These are phyloP conservation scores for Takifugu rubripes DNA, from an alignment of 2,797 vertebrate species.

Conservation along the genomic window DNA sequence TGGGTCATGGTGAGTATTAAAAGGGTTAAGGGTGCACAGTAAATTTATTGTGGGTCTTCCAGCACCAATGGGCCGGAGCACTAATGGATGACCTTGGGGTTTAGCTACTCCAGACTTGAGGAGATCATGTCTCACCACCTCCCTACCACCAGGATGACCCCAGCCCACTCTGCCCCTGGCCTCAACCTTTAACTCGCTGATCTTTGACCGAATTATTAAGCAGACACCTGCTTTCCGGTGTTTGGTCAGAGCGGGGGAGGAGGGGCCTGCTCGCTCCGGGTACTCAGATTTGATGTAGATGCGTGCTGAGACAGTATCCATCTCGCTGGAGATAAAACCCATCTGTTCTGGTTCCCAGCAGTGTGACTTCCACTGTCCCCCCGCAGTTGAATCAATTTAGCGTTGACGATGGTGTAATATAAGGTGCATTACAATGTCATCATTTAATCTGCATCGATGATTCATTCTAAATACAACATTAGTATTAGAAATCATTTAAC, in stretches of 20 bases:
- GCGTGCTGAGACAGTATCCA: conserved; percentile 77
- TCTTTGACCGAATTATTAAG: conserved; percentile 99
- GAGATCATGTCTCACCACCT: conserved; percentile 85
- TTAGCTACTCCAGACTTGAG: conserved; percentile 86
- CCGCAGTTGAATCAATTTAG: conserved; percentile 9
- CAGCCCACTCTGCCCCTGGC: conserved; percentile 81
- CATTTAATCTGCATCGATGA: conserved; percentile 29
- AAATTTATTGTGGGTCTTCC: conserved; percentile 91
- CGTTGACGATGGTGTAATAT: conserved; percentile 23
- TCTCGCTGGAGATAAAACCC: conserved; percentile 72
- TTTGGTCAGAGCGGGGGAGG: conserved; percentile 61
- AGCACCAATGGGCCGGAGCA: conserved; percentile 86
- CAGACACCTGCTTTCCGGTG: conserved; percentile 96
- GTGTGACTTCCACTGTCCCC: conserved; percentile 38
- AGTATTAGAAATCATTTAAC: conserved; percentile 37
- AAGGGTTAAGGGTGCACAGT: conserved; percentile 95
- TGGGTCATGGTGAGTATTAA: conserved; percentile 85
- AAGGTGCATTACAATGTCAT: conserved; percentile 8
- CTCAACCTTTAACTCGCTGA: conserved; percentile 97
- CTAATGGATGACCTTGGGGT: conserved; percentile 99
- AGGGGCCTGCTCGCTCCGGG: conserved; percentile 55
- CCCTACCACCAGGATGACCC: conserved; percentile 88
- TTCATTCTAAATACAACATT: conserved; percentile 26
- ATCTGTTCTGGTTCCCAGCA: conserved; percentile 73
- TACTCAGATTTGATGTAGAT: conserved; percentile 87